A percentile compares a stretch with the other conserved stretches of the same genome.
Conservation (phyloP, 2,113 vertebrate genomes). For the Tyrannus savana region DNA sequence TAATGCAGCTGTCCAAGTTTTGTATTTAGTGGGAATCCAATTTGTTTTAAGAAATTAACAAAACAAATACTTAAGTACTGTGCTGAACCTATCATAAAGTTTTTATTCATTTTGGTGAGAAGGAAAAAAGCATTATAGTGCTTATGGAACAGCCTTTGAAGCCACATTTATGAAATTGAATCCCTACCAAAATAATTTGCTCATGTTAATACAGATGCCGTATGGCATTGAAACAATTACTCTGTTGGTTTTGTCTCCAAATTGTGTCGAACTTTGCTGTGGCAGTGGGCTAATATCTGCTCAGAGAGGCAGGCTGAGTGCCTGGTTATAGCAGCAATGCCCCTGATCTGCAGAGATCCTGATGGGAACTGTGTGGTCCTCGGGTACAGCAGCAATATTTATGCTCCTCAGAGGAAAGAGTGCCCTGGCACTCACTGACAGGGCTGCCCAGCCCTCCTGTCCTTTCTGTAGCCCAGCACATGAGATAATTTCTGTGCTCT, state of each 20-base stretch:
- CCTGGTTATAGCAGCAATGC: not conserved
- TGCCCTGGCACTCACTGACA: fast-evolving
- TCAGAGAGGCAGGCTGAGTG: not conserved
- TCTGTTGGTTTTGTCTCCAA: not conserved
- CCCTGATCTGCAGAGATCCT: not conserved
- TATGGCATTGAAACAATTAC: not conserved
- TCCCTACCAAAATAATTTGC: conserved; percentile 66
- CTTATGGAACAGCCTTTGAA: conserved; percentile 64
- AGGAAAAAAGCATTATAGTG: conserved; percentile 27
- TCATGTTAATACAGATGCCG: conserved; percentile 14
- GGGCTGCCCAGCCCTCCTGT: not conserved
- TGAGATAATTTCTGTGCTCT: not conserved
- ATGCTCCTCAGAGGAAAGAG: not conserved
- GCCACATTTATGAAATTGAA: conserved; percentile 73
- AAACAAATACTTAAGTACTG: conserved; percentile 76
- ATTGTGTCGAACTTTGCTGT: not conserved
- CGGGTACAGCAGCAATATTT: not conserved
- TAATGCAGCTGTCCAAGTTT: conserved; percentile 76
- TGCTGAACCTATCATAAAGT: conserved; percentile 70
- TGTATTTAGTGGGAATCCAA: conserved; percentile 77
- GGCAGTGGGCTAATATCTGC: not conserved
- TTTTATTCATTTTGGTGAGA: conserved; percentile 76
- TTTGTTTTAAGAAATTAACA: conserved; percentile 83
- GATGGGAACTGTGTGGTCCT: not conserved
- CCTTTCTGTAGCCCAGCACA: not conserved